Base-by-base conservation (phyloP, 2,797 vertebrate genomes). In the Acanthiza pusilla region DNA sequence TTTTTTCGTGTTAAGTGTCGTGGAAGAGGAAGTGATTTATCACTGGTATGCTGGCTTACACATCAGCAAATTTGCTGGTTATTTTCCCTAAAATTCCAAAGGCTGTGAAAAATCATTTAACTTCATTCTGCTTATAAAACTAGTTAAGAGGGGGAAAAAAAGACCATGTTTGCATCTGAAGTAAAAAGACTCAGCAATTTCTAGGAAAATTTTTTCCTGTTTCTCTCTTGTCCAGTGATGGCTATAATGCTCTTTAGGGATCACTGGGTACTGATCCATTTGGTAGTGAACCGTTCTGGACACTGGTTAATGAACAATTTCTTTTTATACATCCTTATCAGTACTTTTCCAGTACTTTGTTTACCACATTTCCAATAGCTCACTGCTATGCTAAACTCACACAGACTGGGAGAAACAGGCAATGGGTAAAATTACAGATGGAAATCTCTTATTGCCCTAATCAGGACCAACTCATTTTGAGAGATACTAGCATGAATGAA, bases 91-190 rank as follows among this genome's bases (percentile, higher is more conserved):
- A 76, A 85, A 77, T 73, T 85, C 23, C 12, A 13, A 58, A 71
- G 54, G 13, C 53, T 48, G 13, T 38, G 36, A 85, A 87, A 80
- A 82, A 48, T n/a, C 12, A 78, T 57, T 74, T 61, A 53, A 61
- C 16, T n/a, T 51, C 6, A 51, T 58, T 75, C 38, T 75, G 42
- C 42, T 71, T 72, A 70, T 22, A 84, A 38, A 72, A 40, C 8
- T 36, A 5, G 7, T 27, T 54, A 36, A 45, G 14, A 18, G 3
- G 1, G 1, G 4, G 1, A 8, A 11, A 10, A 13, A 42, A 58
- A 29, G 4, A 6, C 16, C 8, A 22, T 9, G 2, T 57, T 82
- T 38, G 27, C 7, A 34, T 54, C 40, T 20, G n/a, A 85, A 51
- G 14, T 32, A 63, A 85, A 93, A 77, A 38, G 30, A 73, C 7